Evolutionary conservation across 2,888 invertebrate species (phyloP).

Genomic region (Phyllotreta cruciferae): DNA sequence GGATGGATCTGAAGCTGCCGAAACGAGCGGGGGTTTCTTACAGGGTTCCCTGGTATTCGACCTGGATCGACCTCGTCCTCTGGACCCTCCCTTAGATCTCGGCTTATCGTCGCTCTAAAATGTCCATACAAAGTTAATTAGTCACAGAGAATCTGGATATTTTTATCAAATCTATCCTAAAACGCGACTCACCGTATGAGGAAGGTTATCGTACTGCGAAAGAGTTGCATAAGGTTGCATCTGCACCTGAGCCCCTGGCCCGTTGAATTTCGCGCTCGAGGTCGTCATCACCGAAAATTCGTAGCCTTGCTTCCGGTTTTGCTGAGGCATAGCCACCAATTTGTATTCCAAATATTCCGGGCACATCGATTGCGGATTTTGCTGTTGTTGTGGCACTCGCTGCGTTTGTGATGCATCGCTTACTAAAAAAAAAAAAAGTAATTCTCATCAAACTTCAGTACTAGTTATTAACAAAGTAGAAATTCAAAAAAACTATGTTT

Average conservation of each 20-base stretch:
- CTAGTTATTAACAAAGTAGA: too few species aligned
- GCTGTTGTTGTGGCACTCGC: conserved; percentile 35
- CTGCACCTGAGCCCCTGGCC: conserved; percentile 42
- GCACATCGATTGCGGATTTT: conserved; percentile 39
- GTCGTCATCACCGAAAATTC: conserved; percentile 51
- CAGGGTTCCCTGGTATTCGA: conserved; percentile 64
- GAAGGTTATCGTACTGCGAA: conserved; percentile 46
- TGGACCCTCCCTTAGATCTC: conserved; percentile 44
- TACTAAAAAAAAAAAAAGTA: conserved; percentile 20
- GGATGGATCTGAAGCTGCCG: conserved; percentile 80
- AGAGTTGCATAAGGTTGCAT: conserved; percentile 46
- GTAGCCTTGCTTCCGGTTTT: conserved; percentile 47
- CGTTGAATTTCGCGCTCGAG: conserved; percentile 55
- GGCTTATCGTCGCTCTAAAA: conserved; percentile 45
- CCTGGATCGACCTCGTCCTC: conserved; percentile 62
- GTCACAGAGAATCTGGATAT: background rate
- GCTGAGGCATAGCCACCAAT: conserved; percentile 40
- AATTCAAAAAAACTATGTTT: too few species aligned
- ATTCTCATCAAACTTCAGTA: conserved; percentile 1
- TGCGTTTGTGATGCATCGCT: conserved; percentile 44
- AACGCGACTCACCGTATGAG: conserved; percentile 47
- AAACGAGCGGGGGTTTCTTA: conserved; percentile 69
- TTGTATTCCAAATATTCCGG: conserved; percentile 44
- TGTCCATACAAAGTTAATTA: background rate
- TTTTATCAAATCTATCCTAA: too few species aligned